Evolutionary conservation across 2,113 vertebrate species (phyloP).

Genomic region (Pavo muticus): DNA sequence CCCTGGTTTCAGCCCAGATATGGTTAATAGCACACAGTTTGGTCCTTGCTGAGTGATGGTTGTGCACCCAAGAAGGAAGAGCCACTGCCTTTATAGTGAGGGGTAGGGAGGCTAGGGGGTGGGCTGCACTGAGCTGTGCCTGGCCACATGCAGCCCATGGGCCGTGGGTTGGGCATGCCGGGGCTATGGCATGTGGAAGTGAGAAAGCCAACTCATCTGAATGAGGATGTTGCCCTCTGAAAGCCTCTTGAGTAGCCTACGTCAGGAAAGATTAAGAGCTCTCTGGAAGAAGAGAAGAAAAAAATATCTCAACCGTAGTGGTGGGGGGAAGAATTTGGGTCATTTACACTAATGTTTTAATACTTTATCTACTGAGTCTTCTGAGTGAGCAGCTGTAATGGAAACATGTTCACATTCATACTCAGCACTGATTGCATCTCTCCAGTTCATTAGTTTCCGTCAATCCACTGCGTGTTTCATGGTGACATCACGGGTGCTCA

Average conservation of each 20-base stretch:
- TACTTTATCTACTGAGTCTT: not conserved
- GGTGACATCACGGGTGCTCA: not conserved
- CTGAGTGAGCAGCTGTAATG: not conserved
- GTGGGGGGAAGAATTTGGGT: not conserved
- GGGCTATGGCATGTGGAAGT: not conserved
- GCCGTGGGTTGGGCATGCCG: no score
- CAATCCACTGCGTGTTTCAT: not conserved
- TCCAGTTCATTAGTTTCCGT: not conserved
- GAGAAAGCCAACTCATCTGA: not conserved
- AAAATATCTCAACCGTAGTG: not conserved
- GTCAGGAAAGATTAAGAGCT: not conserved
- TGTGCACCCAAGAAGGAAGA: no score
- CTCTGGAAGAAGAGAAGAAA: not conserved
- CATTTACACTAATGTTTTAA: conserved; percentile 3
- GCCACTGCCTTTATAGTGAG: no score
- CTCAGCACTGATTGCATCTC: not conserved
- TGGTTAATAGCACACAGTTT: no score
- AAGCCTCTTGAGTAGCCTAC: not conserved
- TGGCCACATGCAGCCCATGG: no score
- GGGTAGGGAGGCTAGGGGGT: no score
- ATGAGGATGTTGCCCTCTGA: not conserved
- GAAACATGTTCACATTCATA: not conserved
- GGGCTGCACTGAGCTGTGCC: no score
- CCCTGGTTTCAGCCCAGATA: no score
- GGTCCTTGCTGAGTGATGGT: no score